Evolutionary conservation across 2,888 invertebrate genomes (phyloP).

Genomic region (Mythimna loreyi): DNA sequence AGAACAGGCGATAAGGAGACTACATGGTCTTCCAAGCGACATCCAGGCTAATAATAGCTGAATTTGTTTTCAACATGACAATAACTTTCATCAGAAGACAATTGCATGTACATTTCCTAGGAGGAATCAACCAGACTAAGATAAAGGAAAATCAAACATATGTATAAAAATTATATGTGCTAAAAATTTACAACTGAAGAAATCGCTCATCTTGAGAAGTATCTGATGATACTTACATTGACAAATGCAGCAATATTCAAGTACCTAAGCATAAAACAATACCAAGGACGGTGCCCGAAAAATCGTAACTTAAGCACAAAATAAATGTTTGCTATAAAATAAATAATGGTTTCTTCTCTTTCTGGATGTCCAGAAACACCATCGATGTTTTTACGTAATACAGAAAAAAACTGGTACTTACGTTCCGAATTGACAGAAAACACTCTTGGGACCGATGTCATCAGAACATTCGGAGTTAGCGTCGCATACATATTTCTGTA

Average conservation of each 20-base stretch:
- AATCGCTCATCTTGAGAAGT: constrained; percentile 11
- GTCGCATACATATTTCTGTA: constrained; percentile 97
- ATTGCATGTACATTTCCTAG: too few species aligned
- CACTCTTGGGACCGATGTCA: constrained; percentile 95
- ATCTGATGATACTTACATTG: neutral
- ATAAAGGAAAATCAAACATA: neutral
- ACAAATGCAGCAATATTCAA: too few species aligned
- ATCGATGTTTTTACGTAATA: neutral
- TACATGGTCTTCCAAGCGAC: neutral
- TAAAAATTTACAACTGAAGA: neutral
- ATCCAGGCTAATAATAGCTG: neutral
- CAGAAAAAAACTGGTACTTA: constrained; percentile 88
- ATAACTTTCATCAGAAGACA: neutral
- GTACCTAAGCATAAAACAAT: neutral
- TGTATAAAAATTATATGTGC: neutral
- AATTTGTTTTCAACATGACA: neutral
- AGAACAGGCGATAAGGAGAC: neutral
- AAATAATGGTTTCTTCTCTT: neutral
- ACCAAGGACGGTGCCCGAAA: constrained; percentile 14
- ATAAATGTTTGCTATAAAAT: neutral
- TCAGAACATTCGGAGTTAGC: constrained; percentile 96
- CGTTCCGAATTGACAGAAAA: constrained; percentile 98
- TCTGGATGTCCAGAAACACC: neutral
- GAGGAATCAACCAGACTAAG: constrained; percentile 9
- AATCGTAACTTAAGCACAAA: neutral